Evolutionary conservation across 2,888 invertebrate species (phyloP).

Genomic region (Lasiommata megera): DNA sequence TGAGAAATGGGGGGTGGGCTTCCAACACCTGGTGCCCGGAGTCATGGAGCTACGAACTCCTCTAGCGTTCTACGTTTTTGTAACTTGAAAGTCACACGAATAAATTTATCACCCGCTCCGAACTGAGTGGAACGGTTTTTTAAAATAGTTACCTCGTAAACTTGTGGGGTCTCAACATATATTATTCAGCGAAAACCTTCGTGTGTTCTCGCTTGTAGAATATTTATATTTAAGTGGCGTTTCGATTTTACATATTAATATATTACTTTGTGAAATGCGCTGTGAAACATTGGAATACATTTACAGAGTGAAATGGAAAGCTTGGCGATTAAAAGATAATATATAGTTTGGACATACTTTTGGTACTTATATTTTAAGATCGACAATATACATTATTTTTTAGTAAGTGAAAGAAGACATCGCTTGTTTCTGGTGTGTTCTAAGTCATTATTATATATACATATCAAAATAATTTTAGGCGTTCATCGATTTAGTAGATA

Average conservation of each 20-base stretch:
- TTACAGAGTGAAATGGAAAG: too few species aligned
- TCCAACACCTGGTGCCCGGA: constrained; percentile 62
- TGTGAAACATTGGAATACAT: constrained; percentile 1
- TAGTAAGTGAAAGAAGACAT: too few species aligned
- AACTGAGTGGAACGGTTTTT: constrained; percentile 27
- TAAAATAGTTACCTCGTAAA: constrained; percentile 30
- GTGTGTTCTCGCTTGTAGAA: constrained; percentile 22
- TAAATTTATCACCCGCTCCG: constrained; percentile 33
- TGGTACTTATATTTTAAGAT: too few species aligned
- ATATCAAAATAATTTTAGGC: too few species aligned
- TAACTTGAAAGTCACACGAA: constrained; percentile 33
- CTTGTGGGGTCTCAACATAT: constrained; percentile 31
- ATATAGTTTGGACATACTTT: too few species aligned
- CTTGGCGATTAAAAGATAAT: too few species aligned
- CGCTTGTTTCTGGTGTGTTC: too few species aligned
- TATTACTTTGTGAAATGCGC: constrained; percentile 1
- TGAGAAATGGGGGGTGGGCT: constrained; percentile 70
- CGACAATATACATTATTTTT: too few species aligned
- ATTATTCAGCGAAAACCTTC: constrained; percentile 26
- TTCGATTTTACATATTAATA: not conserved
- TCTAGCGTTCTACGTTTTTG: constrained; percentile 30
- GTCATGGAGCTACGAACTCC: constrained; percentile 43
- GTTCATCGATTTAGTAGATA: too few species aligned
- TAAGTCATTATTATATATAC: too few species aligned
- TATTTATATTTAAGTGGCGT: constrained; percentile 7